phyloP scores from a whole-genome alignment of 2,888 invertebrate species.

The Stegophylla sp. region DNA sequence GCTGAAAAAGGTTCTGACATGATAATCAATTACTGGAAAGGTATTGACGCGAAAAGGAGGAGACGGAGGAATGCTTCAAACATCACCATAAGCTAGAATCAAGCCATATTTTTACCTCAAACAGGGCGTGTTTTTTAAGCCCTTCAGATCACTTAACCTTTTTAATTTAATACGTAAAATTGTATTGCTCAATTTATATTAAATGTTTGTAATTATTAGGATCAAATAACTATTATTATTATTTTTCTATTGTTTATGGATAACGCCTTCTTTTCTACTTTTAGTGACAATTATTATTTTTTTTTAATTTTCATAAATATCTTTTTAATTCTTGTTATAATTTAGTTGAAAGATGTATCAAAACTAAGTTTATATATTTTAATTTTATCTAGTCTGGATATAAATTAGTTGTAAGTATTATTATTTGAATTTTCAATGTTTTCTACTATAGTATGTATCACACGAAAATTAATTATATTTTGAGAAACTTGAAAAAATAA shows the following conservation, averaged over 20 bases:
- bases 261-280: neutral
- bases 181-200: conserved; percentile 35
- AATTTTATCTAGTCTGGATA: conserved; percentile 25
- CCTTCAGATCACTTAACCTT: neutral
- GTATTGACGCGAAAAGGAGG: conserved; percentile 61
- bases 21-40: conserved; percentile 76
- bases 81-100: conserved; percentile 19
- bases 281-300: neutral
- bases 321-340: neutral
- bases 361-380: conserved; percentile 12
- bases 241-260: neutral
- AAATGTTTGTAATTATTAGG: neutral
- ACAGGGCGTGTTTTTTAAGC: neutral
- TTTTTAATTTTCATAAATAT: neutral
- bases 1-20: conserved; percentile 85
- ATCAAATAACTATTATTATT: conserved; percentile 27
- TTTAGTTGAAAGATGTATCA: neutral
- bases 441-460: too few species aligned
- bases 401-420: conserved; percentile 11
- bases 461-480: too few species aligned
- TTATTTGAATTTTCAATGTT: neutral
- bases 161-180: conserved; percentile 12
- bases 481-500: too few species aligned
- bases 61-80: conserved; percentile 60
- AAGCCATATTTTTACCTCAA: neutral